phyloP scores from a whole-genome alignment of 2,888 invertebrate genomes.

The Cataglyphis rosenhaueri region DNA sequence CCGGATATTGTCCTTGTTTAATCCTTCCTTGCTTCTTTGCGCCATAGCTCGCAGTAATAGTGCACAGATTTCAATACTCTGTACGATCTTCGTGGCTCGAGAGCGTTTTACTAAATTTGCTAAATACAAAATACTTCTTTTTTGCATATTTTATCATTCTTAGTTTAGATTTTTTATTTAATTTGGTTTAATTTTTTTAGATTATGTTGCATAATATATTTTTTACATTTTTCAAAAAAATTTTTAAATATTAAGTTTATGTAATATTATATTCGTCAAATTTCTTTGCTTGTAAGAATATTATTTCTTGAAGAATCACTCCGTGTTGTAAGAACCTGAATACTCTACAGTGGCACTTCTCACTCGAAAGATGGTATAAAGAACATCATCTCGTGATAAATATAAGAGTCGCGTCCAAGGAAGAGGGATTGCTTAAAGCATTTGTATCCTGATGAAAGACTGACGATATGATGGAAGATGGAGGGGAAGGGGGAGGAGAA shows the following conservation, averaged over 20 bases:
- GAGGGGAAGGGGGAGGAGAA: neutral
- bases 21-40: slow-evolving; percentile 10
- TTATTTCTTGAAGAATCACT: slow-evolving; percentile 32
- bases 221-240: neutral
- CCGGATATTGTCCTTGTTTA: slow-evolving; percentile 50
- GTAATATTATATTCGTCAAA: neutral
- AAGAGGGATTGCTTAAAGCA: slow-evolving; percentile 78
- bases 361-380: slow-evolving; percentile 71
- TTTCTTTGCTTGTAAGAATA: neutral
- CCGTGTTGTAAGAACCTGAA: neutral
- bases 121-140: neutral
- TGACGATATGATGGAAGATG: slow-evolving; percentile 60
- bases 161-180: neutral
- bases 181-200: neutral
- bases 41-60: slow-evolving; percentile 13
- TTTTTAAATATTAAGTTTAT: neutral
- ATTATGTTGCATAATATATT: neutral
- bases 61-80: slow-evolving; percentile 29
- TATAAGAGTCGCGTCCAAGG: slow-evolving; percentile 79
- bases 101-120: neutral
- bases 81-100: neutral
- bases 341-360: neutral
- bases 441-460: slow-evolving; percentile 76
- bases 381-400: slow-evolving; percentile 80
- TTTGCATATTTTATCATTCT: neutral